Percentiles rank a stretch among this genome's conserved stretches.
These are phyloP conservation scores for Melopsittacus undulatus DNA, from an alignment of 2,797 vertebrate species.

Conservation along the genomic window DNA sequence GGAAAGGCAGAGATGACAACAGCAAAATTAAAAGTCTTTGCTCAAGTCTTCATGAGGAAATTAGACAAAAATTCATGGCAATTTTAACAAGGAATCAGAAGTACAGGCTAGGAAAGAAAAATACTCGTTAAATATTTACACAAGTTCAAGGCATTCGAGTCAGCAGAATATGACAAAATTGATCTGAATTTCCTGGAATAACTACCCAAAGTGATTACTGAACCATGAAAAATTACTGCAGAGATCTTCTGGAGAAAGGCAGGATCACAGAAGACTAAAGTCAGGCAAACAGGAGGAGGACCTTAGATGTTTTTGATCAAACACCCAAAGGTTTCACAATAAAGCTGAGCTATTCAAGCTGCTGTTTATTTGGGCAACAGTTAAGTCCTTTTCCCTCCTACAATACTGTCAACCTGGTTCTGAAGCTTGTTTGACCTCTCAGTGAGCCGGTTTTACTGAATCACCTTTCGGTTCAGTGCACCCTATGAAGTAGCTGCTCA, in stretches of 20 bases:
- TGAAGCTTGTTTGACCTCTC: constrained; percentile 17
- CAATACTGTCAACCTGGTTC: background rate
- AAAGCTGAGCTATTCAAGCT: background rate
- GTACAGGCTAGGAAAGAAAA: background rate
- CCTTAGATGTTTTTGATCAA: background rate
- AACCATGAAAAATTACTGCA: constrained; percentile 1
- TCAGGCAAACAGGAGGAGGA: background rate
- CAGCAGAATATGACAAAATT: constrained; percentile 9
- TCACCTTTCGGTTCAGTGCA: background rate
- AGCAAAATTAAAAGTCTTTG: background rate
- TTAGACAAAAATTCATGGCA: background rate
- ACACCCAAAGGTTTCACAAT: constrained; percentile 17
- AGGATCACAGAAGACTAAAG: background rate
- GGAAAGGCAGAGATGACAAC: background rate
- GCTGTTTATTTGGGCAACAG: background rate
- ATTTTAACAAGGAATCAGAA: background rate
- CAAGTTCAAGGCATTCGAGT: background rate
- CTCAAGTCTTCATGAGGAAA: background rate
- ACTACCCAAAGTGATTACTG: background rate
- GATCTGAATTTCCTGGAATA: constrained; percentile 9
- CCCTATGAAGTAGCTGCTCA: background rate
- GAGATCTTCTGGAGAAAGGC: background rate
- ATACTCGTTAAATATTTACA: constrained; percentile 21
- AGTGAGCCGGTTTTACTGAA: background rate
- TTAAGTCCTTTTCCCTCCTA: background rate